phyloP scores from a whole-genome alignment of 1,140 invertebrate species.

The Druon quercuslanigerum region DNA sequence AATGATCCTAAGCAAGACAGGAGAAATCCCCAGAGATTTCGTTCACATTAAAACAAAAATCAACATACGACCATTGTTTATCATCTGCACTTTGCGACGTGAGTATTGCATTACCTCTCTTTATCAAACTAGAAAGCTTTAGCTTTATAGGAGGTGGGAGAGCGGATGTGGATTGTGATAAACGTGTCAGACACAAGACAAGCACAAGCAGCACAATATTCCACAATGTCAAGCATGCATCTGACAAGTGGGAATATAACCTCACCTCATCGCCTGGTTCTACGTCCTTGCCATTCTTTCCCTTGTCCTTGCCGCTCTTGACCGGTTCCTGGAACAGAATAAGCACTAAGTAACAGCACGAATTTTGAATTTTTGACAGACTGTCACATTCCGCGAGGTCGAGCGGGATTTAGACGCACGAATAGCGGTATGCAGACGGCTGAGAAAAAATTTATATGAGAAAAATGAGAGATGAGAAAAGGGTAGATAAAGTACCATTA shows the following conservation, averaged over 20 bases:
- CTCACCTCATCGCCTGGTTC: slow-evolving; percentile 76
- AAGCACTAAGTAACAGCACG: slow-evolving; percentile 39
- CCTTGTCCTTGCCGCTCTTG: slow-evolving; percentile 72
- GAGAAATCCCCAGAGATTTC: too few relatives aligned
- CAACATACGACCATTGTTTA: too few relatives aligned
- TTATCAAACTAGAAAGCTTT: too few relatives aligned
- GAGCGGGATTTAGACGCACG: neutral
- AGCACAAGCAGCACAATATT: too few relatives aligned
- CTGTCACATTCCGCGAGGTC: slow-evolving; percentile 38
- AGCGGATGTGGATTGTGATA: too few relatives aligned
- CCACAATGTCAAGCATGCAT: neutral
- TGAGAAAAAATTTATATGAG: neutral
- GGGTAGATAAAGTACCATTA: slow-evolving; percentile 24
- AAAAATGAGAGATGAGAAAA: neutral
- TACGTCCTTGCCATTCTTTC: slow-evolving; percentile 73
- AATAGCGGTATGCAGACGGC: neutral
- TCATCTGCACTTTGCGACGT: too few relatives aligned
- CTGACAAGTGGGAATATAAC: slow-evolving; percentile 58
- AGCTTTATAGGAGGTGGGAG: too few relatives aligned
- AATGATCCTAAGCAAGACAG: too few relatives aligned
- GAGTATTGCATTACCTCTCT: too few relatives aligned
- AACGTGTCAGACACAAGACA: too few relatives aligned
- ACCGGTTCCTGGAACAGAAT: slow-evolving; percentile 73
- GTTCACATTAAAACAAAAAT: too few relatives aligned
- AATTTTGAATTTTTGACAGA: slow-evolving; percentile 34